These are phyloP conservation scores for Steinernema feltiae DNA, from an alignment of 1,140 invertebrate species.

Conservation along the genomic window DNA sequence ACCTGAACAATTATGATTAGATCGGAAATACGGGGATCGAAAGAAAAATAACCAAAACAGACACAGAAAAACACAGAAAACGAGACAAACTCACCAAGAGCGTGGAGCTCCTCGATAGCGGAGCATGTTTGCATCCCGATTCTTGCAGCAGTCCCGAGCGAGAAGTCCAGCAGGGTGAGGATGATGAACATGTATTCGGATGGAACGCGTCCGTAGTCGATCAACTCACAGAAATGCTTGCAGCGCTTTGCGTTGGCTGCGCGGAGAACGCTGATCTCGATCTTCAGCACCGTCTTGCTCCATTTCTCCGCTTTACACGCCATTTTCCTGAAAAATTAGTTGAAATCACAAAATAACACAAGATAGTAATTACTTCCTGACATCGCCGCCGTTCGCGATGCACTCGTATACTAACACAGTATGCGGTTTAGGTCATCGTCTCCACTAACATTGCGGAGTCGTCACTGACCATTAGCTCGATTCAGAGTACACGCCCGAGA, in stretches of 20 bases:
- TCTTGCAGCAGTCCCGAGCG: constrained; percentile 36
- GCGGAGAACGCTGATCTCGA: constrained; percentile 41
- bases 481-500: too few species aligned
- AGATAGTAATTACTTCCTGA: constrained; percentile 8
- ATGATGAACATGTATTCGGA: constrained; percentile 37
- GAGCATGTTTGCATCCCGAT: constrained; percentile 40
- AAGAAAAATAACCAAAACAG: not conserved
- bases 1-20: constrained; percentile 14
- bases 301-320: constrained; percentile 47
- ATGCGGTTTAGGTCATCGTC: not conserved
- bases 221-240: constrained; percentile 40
- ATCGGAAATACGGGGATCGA: not conserved
- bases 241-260: constrained; percentile 28
- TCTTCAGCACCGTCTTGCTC: constrained; percentile 41
- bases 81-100: constrained; percentile 19
- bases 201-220: constrained; percentile 36
- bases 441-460: too few species aligned
- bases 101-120: constrained; percentile 44
- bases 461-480: too few species aligned
- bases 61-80: constrained; percentile 22
- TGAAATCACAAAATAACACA: not conserved
- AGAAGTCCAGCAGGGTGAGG: constrained; percentile 46
- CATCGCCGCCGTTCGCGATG: constrained; percentile 10
- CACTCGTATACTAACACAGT: constrained; percentile 35
- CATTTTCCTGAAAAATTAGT: constrained; percentile 17